phyloP scores from a whole-genome alignment of 2,797 vertebrate species.

The Toxotes lorentzi region DNA sequence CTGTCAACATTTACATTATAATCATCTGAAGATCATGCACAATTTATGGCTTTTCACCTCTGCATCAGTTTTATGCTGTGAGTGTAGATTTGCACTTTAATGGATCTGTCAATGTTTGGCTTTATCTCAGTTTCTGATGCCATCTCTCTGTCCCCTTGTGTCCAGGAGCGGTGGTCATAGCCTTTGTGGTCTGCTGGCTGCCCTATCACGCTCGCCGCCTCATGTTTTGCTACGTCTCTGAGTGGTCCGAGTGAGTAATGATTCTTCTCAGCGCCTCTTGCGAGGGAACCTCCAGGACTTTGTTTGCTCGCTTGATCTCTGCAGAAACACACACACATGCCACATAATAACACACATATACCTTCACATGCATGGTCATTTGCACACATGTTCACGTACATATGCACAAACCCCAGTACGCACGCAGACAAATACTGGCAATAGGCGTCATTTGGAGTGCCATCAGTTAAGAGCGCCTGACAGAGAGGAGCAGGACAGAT shows the following conservation, averaged over 20 bases:
- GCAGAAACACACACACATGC: background rate
- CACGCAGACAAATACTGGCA: slow-evolving; percentile 14
- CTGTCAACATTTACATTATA: too few relatives aligned
- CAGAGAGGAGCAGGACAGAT: slow-evolving; percentile 31
- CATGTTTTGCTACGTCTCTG: slow-evolving; percentile 94
- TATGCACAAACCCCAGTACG: background rate
- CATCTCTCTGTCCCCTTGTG: slow-evolving; percentile 4
- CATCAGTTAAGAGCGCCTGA: slow-evolving; percentile 46
- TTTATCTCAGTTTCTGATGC: background rate
- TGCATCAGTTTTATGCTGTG: background rate
- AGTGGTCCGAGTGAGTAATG: slow-evolving; percentile 93
- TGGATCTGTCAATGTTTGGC: background rate
- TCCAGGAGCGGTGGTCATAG: slow-evolving; percentile 93
- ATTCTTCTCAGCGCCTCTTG: background rate
- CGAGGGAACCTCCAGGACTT: background rate
- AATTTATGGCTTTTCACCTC: background rate
- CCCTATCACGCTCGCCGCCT: slow-evolving; percentile 95
- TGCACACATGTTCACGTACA: slow-evolving; percentile 3
- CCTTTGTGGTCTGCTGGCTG: slow-evolving; percentile 97
- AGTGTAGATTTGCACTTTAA: background rate
- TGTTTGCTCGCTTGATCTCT: slow-evolving; percentile 13
- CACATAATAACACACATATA: background rate
- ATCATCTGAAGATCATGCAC: background rate
- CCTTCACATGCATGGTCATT: background rate
- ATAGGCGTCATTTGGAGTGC: slow-evolving; percentile 21